These are phyloP conservation scores for Labroides dimidiatus DNA, from an alignment of 2,797 vertebrate genomes.

Conservation along the genomic window DNA sequence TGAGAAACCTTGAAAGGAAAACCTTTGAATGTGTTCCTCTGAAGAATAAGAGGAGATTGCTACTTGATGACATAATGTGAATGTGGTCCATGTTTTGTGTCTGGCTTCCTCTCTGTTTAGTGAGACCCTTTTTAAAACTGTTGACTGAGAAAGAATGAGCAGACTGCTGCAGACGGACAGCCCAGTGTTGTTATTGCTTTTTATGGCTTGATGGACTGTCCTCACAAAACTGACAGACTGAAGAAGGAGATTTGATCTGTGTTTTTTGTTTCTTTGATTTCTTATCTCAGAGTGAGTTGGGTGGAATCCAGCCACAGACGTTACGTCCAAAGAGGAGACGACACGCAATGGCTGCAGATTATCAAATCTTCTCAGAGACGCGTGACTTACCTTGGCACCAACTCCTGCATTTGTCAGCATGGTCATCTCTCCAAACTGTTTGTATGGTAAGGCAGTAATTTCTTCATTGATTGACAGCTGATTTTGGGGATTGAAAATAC, in stretches of 20 bases:
- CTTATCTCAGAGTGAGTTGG: slow-evolving; percentile 73
- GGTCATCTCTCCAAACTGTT: slow-evolving; percentile 46
- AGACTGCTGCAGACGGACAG: slow-evolving; percentile 47
- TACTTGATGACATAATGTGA: slow-evolving; percentile 14
- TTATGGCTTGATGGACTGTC: slow-evolving; percentile 69
- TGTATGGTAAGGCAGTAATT: slow-evolving; percentile 13
- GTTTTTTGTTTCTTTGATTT: slow-evolving; percentile 77
- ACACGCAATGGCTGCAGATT: slow-evolving; percentile 75
- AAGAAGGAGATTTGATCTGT: slow-evolving; percentile 71
- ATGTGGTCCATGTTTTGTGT: slow-evolving; percentile 24
- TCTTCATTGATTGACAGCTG: slow-evolving; percentile 10
- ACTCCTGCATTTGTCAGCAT: slow-evolving; percentile 46
- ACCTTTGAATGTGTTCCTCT: slow-evolving; percentile 1
- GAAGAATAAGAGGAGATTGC: background rate
- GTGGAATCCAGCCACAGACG: slow-evolving; percentile 69
- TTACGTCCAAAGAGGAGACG: slow-evolving; percentile 70
- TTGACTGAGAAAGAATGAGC: slow-evolving; percentile 36
- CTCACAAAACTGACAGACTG: slow-evolving; percentile 79
- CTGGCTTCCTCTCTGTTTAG: slow-evolving; percentile 14
- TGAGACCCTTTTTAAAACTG: slow-evolving; percentile 21
- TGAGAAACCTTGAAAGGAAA: slow-evolving; percentile 40
- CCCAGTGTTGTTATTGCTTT: slow-evolving; percentile 57
- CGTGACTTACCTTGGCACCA: slow-evolving; percentile 60
- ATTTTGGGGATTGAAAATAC: background rate
- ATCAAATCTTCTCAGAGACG: slow-evolving; percentile 70